Evolutionary conservation across 2,113 vertebrate genomes (phyloP).

Genomic region (Psephotus haematonotus): DNA sequence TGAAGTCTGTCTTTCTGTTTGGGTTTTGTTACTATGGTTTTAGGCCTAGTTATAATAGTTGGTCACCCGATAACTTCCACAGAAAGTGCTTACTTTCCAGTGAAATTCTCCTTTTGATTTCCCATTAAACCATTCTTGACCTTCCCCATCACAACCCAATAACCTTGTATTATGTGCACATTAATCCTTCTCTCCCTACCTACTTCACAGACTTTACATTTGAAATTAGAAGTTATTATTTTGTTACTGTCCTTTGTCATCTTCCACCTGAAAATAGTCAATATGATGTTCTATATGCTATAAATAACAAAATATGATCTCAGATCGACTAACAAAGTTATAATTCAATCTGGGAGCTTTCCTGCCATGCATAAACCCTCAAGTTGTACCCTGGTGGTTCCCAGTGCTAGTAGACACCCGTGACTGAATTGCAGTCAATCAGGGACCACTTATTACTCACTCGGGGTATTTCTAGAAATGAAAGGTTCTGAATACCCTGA

Average conservation of each 20-base stretch:
- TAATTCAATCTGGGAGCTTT: conserved; percentile 60
- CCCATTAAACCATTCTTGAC: conserved; percentile 10
- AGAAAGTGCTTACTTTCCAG: conserved; percentile 59
- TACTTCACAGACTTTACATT: conserved; percentile 47
- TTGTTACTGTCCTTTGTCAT: conserved; percentile 65
- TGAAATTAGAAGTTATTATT: conserved; percentile 66
- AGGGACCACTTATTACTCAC: conserved; percentile 24
- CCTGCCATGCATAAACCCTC: conserved; percentile 59
- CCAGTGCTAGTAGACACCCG: background rate
- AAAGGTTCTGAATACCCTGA: conserved; percentile 61
- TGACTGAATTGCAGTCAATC: conserved; percentile 59
- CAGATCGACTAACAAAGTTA: conserved; percentile 49
- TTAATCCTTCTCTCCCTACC: conserved; percentile 59
- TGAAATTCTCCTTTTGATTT: conserved; percentile 71
- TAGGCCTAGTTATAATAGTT: conserved; percentile 43
- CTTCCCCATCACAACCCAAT: conserved; percentile 55
- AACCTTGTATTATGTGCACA: conserved; percentile 23
- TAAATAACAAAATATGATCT: conserved; percentile 67
- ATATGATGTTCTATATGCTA: conserved; percentile 41
- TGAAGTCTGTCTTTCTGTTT: conserved; percentile 45
- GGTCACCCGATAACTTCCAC: conserved; percentile 68
- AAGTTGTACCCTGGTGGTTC: conserved; percentile 32
- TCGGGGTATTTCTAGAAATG: conserved; percentile 50
- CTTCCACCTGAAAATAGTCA: conserved; percentile 53
- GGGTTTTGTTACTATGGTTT: conserved; percentile 53